These are phyloP conservation scores for Tipula unca DNA, from an alignment of 2,888 invertebrate genomes.

Conservation along the genomic window DNA sequence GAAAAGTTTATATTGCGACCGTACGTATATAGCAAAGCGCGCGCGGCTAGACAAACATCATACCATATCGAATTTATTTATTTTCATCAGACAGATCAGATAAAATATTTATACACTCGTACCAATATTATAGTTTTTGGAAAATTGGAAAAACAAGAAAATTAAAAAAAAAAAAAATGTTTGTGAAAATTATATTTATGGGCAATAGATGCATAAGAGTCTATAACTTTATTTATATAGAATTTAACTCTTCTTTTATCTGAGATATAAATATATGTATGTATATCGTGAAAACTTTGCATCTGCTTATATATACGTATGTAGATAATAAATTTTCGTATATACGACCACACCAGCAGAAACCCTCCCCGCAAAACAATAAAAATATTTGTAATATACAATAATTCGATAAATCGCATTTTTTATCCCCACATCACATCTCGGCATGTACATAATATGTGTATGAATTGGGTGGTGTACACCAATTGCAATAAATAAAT, in stretches of 20 bases:
- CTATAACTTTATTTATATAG: background rate
- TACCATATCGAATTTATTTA: background rate
- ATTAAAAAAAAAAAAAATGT: background rate
- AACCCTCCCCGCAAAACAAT: background rate
- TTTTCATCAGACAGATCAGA: constrained; percentile 8
- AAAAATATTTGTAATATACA: background rate
- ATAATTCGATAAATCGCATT: background rate
- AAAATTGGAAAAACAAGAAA: background rate
- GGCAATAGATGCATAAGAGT: background rate
- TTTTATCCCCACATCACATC: background rate
- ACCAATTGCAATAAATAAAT: constrained; percentile 3
- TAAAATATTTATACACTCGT: background rate
- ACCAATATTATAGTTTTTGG: background rate
- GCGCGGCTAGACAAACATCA: background rate
- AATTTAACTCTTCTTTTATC: background rate
- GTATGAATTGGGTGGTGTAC: background rate
- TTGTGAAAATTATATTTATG: background rate
- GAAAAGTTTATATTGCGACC: background rate
- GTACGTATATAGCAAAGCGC: background rate
- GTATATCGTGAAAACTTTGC: background rate
- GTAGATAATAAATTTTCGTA: background rate
- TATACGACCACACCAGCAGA: background rate
- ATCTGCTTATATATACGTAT: background rate
- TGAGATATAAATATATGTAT: background rate
- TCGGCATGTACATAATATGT: background rate